phyloP scores from a whole-genome alignment of 2,113 vertebrate genomes.

The Solea solea region DNA sequence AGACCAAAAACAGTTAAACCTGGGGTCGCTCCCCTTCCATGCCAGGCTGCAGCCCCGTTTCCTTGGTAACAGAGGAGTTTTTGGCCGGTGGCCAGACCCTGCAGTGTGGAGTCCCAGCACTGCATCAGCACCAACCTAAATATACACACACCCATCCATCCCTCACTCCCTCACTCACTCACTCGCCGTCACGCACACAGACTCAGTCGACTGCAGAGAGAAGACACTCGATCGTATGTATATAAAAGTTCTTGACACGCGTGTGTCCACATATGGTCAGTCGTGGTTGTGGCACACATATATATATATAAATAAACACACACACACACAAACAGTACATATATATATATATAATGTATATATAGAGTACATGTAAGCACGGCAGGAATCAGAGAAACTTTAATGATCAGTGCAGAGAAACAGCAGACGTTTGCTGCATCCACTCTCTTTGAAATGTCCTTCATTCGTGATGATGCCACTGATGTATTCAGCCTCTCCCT shows the following conservation, averaged over 20 bases:
- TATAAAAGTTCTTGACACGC: neutral
- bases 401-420: neutral
- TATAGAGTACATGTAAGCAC: too few relatives aligned
- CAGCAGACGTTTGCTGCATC: neutral
- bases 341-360: neutral
- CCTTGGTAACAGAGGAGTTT: slow-evolving; percentile 70
- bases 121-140: slow-evolving; percentile 52
- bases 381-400: neutral
- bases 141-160: slow-evolving; percentile 20
- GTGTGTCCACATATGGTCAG: slow-evolving; percentile 26
- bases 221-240: slow-evolving; percentile 3
- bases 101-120: slow-evolving; percentile 59
- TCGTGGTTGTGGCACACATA: neutral
- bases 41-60: slow-evolving; percentile 65
- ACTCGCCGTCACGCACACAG: neutral
- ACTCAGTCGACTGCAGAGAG: slow-evolving; percentile 25
- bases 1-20: slow-evolving; percentile 54
- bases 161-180: slow-evolving; percentile 17
- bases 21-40: slow-evolving; percentile 53
- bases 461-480: too few relatives aligned
- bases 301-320: neutral
- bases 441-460: neutral
- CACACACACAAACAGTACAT: neutral
- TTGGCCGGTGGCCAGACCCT: slow-evolving; percentile 63
- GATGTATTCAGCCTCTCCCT: too few relatives aligned